These are phyloP conservation scores for Tenthredo notha DNA, from an alignment of 2,888 invertebrate species.

Conservation along the genomic window DNA sequence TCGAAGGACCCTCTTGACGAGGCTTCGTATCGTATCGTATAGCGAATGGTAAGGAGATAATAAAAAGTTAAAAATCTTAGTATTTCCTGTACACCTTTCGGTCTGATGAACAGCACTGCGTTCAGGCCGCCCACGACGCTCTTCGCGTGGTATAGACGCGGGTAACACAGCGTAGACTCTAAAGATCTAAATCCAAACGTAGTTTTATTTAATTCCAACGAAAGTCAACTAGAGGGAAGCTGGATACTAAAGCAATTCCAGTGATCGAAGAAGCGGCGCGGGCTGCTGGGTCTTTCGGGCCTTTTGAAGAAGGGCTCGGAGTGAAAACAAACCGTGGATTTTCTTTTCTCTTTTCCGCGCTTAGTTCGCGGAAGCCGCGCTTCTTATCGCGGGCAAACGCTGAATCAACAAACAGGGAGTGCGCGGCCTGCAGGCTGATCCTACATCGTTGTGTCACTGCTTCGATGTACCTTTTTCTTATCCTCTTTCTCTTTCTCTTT, in stretches of 20 bases:
- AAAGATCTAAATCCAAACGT: slow-evolving; percentile 48
- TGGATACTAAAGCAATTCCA: slow-evolving; percentile 56
- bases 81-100: slow-evolving; percentile 18
- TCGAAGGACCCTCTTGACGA: background rate
- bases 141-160: slow-evolving; percentile 23
- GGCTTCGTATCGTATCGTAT: background rate
- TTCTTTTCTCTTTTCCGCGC: slow-evolving; percentile 69
- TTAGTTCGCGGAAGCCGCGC: slow-evolving; percentile 72
- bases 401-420: slow-evolving; percentile 50
- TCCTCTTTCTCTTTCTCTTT: background rate
- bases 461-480: background rate
- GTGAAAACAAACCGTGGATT: slow-evolving; percentile 70
- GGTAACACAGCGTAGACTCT: background rate
- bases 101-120: slow-evolving; percentile 7
- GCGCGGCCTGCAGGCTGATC: slow-evolving; percentile 13
- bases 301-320: slow-evolving; percentile 53
- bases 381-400: slow-evolving; percentile 64
- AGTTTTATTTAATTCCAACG: slow-evolving; percentile 55
- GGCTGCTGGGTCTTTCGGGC: slow-evolving; percentile 8
- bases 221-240: slow-evolving; percentile 46
- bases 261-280: slow-evolving; percentile 52
- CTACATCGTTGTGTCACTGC: slow-evolving; percentile 17
- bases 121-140: slow-evolving; percentile 44
- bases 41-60: background rate
- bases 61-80: slow-evolving; percentile 1